These are phyloP conservation scores for Horisme vitalbata DNA, from an alignment of 2,888 invertebrate genomes.

Conservation along the genomic window DNA sequence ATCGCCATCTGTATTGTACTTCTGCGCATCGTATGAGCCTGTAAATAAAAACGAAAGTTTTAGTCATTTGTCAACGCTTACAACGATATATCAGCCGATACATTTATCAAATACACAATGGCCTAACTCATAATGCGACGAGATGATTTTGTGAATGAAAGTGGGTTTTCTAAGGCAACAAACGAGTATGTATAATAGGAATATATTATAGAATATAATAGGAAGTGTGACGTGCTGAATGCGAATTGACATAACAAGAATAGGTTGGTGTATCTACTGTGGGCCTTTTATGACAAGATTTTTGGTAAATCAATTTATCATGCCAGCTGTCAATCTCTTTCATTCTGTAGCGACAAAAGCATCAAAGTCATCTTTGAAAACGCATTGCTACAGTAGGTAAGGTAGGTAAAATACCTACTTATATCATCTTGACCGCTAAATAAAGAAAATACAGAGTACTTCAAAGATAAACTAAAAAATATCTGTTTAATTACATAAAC, in stretches of 20 bases:
- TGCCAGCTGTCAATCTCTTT: not conserved
- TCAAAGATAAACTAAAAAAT: too few relatives aligned
- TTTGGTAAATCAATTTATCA: constrained; percentile 8
- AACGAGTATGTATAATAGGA: constrained; percentile 22
- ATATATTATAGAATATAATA: too few relatives aligned
- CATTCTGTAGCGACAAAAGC: too few relatives aligned
- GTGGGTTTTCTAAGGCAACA: constrained; percentile 29
- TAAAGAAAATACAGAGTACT: not conserved
- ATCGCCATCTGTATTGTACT: constrained; percentile 69
- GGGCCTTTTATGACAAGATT: constrained; percentile 15
- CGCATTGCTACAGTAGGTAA: not conserved
- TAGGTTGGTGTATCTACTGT: too few relatives aligned
- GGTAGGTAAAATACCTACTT: too few relatives aligned
- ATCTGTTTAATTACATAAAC: too few relatives aligned
- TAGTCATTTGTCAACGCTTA: constrained; percentile 65
- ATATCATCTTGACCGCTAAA: not conserved
- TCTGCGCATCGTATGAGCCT: constrained; percentile 74
- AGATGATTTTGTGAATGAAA: constrained; percentile 48
- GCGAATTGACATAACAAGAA: constrained; percentile 21
- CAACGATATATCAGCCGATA: constrained; percentile 54
- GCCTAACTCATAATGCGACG: constrained; percentile 43
- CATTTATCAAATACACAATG: constrained; percentile 67
- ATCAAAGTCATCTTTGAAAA: too few relatives aligned
- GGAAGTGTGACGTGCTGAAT: constrained; percentile 22
- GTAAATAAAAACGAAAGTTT: constrained; percentile 78